Conservation (phyloP, 2,113 vertebrate genomes). For the Leptodactylus fuscus region DNA sequence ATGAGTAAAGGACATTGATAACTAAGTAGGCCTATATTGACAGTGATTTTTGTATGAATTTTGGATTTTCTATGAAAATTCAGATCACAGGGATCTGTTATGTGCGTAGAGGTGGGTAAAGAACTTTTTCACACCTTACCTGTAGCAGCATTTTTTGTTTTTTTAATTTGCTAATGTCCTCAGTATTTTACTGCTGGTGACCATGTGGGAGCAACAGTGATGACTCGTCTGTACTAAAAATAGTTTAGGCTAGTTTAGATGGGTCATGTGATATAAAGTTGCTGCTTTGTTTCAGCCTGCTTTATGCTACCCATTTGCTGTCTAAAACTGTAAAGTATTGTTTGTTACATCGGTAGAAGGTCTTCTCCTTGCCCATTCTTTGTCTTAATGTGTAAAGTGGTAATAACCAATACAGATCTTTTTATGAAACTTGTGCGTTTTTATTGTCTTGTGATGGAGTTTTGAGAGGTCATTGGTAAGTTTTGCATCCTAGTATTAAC, state of each 20-base stretch:
- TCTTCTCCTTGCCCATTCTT: not conserved
- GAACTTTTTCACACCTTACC: not conserved
- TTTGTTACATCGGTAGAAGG: not conserved
- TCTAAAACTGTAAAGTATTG: not conserved
- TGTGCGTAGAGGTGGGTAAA: not conserved
- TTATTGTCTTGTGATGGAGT: not conserved
- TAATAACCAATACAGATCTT: not conserved
- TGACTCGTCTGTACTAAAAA: not conserved
- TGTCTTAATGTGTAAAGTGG: not conserved
- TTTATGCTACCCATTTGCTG: not conserved
- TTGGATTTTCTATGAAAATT: slow-evolving; percentile 55
- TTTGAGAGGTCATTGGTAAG: not conserved
- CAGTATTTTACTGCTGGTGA: not conserved
- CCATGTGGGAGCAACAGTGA: not conserved
- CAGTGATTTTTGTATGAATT: not conserved
- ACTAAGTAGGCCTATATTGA: not conserved
- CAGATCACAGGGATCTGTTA: not conserved
- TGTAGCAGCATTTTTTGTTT: not conserved
- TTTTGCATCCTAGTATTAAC: not conserved
- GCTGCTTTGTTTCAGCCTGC: not conserved
- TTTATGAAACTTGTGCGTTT: not conserved
- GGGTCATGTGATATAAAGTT: slow-evolving; percentile 16
- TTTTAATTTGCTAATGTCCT: not conserved
- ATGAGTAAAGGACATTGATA: not conserved
- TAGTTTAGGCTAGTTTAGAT: not conserved